Evolutionary conservation across 2,797 vertebrate genomes (phyloP).

Genomic region (Oryzias dopingdopingensis): DNA sequence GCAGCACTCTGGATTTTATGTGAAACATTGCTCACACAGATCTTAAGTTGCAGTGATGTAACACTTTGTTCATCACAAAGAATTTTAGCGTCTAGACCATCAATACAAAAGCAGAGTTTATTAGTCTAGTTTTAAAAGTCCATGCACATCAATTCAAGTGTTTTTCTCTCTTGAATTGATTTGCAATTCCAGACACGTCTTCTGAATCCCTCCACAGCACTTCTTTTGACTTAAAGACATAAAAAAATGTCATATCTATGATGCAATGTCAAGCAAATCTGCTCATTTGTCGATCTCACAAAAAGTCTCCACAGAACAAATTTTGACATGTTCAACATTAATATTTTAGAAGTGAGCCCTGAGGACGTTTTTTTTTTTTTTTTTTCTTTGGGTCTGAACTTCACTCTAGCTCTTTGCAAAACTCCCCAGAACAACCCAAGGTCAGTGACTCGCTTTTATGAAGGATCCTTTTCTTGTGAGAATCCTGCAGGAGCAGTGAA

Average conservation of each 20-base stretch:
- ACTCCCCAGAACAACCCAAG: constrained; percentile 35
- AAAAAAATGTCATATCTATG: constrained; percentile 60
- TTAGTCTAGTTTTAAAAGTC: neutral
- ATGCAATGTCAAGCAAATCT: constrained; percentile 71
- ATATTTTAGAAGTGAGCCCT: constrained; percentile 58
- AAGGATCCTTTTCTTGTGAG: constrained; percentile 24
- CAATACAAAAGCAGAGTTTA: constrained; percentile 15
- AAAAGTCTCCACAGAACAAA: constrained; percentile 56
- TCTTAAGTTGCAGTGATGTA: constrained; percentile 61
- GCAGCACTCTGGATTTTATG: constrained; percentile 85
- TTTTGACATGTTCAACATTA: constrained; percentile 62
- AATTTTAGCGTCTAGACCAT: constrained; percentile 12
- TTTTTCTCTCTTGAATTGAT: constrained; percentile 11
- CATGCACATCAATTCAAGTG: constrained; percentile 30
- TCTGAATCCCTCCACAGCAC: constrained; percentile 25
- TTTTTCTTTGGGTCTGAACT: constrained; percentile 37
- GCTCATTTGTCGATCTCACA: constrained; percentile 63
- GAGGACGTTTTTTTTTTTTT: constrained; percentile 5
- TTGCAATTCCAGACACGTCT: constrained; percentile 45
- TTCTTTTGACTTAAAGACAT: constrained; percentile 54
- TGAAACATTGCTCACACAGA: constrained; percentile 76
- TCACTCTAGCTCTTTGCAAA: constrained; percentile 26
- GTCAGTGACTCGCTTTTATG: constrained; percentile 36
- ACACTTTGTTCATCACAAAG: neutral
- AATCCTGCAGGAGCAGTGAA: constrained; percentile 16